These are phyloP conservation scores for Dicerorhinus sumatrensis DNA, from an alignment of 2,113 vertebrate genomes.

Conservation along the genomic window DNA sequence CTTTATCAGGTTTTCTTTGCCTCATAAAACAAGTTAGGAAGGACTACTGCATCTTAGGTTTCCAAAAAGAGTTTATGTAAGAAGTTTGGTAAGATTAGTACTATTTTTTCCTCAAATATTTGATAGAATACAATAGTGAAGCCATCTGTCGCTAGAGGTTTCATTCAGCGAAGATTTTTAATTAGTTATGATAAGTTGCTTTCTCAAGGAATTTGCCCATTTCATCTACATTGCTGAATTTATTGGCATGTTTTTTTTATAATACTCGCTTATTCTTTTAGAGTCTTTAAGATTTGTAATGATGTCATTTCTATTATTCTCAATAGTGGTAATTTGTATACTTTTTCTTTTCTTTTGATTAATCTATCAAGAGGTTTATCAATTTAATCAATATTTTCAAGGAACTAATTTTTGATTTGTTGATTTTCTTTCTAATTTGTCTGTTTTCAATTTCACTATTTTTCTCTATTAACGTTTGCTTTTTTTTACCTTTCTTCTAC, in stretches of 20 bases:
- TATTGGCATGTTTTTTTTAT: not conserved
- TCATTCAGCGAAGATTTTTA: not conserved
- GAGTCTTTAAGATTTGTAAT: not conserved
- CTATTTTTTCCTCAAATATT: not conserved
- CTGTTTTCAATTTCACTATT: not conserved
- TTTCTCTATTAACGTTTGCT: not conserved
- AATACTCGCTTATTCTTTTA: not conserved
- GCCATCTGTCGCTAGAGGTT: not conserved
- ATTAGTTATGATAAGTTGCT: not conserved
- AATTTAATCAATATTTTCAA: not conserved
- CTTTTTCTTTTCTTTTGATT: not conserved
- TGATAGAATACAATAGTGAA: not conserved
- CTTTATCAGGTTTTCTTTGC: not conserved
- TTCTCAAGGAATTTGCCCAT: not conserved
- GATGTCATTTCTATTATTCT: not conserved
- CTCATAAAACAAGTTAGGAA: not conserved
- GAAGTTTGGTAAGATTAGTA: not conserved
- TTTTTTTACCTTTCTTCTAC: not conserved
- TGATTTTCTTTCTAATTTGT: not conserved
- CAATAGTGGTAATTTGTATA: not conserved
- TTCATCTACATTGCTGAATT: constrained; percentile 4
- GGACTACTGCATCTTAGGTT: not conserved
- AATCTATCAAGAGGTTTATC: not conserved
- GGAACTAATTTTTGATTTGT: not conserved
- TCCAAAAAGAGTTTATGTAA: not conserved